These are phyloP conservation scores for Arion vulgaris DNA, from an alignment of 1,140 invertebrate species.

Conservation along the genomic window DNA sequence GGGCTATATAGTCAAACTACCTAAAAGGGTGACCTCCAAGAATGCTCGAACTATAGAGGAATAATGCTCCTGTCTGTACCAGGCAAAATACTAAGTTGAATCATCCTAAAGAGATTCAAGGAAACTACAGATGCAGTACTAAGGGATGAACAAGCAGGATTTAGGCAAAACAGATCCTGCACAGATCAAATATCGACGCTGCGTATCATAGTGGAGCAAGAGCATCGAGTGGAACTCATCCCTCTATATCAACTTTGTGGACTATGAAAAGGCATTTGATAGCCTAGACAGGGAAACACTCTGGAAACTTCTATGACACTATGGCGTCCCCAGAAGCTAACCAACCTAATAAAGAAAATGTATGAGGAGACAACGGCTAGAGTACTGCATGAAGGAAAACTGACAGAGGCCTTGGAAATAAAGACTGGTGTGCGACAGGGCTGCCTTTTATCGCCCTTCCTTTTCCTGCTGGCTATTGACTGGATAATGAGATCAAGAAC, in stretches of 20 bases:
- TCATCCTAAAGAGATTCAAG: constrained; percentile 29
- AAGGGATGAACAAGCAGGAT: constrained; percentile 42
- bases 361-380: constrained; percentile 41
- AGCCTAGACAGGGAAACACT: constrained; percentile 35
- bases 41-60: constrained; percentile 54
- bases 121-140: constrained; percentile 31
- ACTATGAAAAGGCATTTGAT: constrained; percentile 61
- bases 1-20: not conserved
- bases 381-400: constrained; percentile 21
- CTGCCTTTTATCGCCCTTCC: too few relatives aligned
- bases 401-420: constrained; percentile 44
- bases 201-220: constrained; percentile 54
- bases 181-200: constrained; percentile 50
- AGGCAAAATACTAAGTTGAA: constrained; percentile 42
- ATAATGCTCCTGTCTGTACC: constrained; percentile 28
- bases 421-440: too few relatives aligned
- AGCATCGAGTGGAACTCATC: constrained; percentile 50
- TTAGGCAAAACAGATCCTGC: constrained; percentile 41
- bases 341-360: constrained; percentile 43
- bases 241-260: constrained; percentile 54
- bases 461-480: too few relatives aligned
- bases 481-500: too few relatives aligned
- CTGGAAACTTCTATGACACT: constrained; percentile 50
- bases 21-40: constrained; percentile 42
- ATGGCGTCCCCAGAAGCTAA: constrained; percentile 45